phyloP scores from a whole-genome alignment of 23 tunicate species.

The Trididemnum miniatum region DNA sequence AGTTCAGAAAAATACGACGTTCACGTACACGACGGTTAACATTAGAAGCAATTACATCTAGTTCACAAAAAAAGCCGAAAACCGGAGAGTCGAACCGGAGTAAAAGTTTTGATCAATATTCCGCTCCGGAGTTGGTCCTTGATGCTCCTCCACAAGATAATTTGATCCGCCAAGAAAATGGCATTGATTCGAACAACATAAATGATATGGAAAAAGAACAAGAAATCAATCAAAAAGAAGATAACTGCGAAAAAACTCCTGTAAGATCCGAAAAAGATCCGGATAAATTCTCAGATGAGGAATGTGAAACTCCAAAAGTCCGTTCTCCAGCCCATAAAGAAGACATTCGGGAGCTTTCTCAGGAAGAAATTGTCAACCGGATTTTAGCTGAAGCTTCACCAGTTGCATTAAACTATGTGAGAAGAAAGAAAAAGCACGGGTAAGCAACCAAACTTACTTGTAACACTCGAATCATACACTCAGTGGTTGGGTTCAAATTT shows the following conservation, averaged over 20 bases:
- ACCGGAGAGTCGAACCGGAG: not conserved
- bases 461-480: no score
- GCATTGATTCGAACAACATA: not conserved
- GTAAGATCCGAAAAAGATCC: not conserved
- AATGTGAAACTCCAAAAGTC: slow-evolving; percentile 60
- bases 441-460: no score
- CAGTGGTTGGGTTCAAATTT: no score
- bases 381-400: slow-evolving; percentile 40
- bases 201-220: not conserved
- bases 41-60: slow-evolving; percentile 36
- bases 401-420: not conserved
- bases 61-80: not conserved
- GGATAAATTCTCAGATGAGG: slow-evolving; percentile 43
- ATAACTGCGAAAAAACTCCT: slow-evolving; percentile 12
- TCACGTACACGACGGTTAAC: slow-evolving; percentile 70
- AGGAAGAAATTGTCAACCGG: slow-evolving; percentile 43
- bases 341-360: not conserved
- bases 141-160: not conserved
- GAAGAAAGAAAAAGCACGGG: slow-evolving; percentile 64
- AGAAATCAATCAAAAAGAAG: not conserved
- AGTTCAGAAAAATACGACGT: slow-evolving; percentile 70
- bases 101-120: not conserved
- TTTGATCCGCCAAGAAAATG: not conserved
- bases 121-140: not conserved
- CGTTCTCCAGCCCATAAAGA: not conserved